Conservation (phyloP, 2,113 vertebrate genomes). For the Ploceus nigricollis region DNA sequence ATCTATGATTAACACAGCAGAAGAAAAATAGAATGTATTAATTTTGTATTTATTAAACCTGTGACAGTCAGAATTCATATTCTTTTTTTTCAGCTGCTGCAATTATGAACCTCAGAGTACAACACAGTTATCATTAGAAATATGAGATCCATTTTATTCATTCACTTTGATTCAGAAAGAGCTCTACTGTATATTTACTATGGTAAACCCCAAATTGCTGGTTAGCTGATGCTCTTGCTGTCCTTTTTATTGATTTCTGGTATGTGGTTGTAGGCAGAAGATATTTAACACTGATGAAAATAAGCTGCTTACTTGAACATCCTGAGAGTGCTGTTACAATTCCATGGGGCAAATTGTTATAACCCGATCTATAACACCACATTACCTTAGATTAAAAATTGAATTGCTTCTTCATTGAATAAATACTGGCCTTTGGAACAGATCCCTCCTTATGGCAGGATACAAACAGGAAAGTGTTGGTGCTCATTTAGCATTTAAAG, state of each 20-base stretch:
- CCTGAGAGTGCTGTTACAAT: background rate
- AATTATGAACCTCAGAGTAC: background rate
- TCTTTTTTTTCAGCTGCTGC: background rate
- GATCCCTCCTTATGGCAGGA: background rate
- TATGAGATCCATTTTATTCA: background rate
- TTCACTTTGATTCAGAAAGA: background rate
- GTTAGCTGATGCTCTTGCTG: background rate
- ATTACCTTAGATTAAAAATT: slow-evolving; percentile 6
- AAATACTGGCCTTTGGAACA: background rate
- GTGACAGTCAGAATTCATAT: background rate
- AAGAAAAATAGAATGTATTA: background rate
- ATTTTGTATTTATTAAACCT: background rate
- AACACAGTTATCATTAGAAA: background rate
- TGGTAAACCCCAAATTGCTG: background rate
- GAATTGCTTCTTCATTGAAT: background rate
- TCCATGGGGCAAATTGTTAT: background rate
- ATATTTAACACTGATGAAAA: background rate
- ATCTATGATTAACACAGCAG: background rate
- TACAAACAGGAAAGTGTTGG: background rate
- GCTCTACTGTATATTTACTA: background rate
- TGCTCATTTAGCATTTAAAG: background rate
- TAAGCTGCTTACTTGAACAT: background rate
- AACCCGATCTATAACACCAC: background rate
- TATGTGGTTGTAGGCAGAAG: background rate
- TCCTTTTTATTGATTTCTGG: background rate